These are phyloP conservation scores for Hemichromis elongatus DNA, from an alignment of 2,113 vertebrate genomes.

Conservation along the genomic window DNA sequence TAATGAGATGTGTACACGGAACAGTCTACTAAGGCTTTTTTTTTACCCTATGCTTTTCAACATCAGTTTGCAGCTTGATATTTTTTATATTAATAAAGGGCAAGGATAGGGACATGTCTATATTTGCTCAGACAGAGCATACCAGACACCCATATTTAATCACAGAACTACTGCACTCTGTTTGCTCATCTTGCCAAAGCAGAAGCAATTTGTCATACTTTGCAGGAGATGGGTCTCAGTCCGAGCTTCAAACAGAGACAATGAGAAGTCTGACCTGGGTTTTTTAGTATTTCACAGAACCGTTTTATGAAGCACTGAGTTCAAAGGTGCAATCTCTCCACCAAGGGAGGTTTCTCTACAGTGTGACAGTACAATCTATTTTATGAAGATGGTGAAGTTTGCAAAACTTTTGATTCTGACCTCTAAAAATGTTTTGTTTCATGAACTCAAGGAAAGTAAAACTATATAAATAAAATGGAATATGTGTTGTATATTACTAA, in stretches of 20 bases:
- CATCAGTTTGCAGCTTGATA: neutral
- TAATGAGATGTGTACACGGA: neutral
- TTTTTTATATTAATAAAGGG: constrained; percentile 8
- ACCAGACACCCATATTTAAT: constrained; percentile 27
- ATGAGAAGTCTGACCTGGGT: constrained; percentile 37
- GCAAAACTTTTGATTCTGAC: constrained; percentile 11
- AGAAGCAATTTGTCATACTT: constrained; percentile 52
- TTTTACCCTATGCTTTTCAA: neutral
- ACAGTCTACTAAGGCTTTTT: neutral
- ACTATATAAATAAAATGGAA: too few relatives aligned
- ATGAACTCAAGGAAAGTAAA: neutral
- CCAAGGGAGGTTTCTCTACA: neutral
- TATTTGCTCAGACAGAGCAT: constrained; percentile 25
- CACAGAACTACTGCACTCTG: neutral
- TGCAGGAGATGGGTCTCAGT: constrained; percentile 35
- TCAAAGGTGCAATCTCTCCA: constrained; percentile 35
- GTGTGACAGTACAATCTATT: constrained; percentile 37
- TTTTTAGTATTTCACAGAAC: constrained; percentile 8
- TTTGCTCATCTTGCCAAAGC: constrained; percentile 22
- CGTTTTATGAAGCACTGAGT: constrained; percentile 44
- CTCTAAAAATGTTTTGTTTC: neutral
- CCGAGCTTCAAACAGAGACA: constrained; percentile 26
- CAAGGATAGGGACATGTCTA: constrained; percentile 1
- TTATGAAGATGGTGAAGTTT: constrained; percentile 12
- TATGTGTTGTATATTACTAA: neutral